These are phyloP conservation scores for Notodonta ziczac DNA, from an alignment of 2,888 invertebrate genomes.

Conservation along the genomic window DNA sequence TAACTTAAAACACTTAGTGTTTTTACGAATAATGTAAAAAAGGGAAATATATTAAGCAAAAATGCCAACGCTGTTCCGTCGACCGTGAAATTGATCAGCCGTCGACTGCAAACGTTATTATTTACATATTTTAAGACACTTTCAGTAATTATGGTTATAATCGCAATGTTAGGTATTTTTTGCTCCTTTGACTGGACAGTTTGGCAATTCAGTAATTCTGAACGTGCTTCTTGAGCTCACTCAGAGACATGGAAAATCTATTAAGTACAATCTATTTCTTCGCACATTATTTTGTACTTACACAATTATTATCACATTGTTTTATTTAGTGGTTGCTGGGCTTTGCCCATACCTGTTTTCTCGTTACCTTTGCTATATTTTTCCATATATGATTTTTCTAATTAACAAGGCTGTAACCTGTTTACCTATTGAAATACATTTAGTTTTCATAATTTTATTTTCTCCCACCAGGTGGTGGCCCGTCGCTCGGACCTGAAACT, in stretches of 20 bases:
- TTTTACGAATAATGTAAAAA: slow-evolving; percentile 17
- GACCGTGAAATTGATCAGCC: background rate
- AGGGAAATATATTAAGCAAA: slow-evolving; percentile 20
- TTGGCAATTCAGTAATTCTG: background rate
- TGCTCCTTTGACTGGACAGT: no score
- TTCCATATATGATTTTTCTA: no score
- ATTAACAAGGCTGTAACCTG: no score
- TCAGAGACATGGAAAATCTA: no score
- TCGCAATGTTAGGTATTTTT: background rate
- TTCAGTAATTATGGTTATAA: background rate
- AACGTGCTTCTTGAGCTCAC: no score
- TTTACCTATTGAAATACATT: no score
- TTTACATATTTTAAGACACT: slow-evolving; percentile 10
- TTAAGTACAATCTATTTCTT: no score
- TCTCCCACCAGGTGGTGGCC: slow-evolving; percentile 89
- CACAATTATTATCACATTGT: no score
- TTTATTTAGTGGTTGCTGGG: no score
- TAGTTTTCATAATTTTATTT: background rate
- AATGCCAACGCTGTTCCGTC: slow-evolving; percentile 15
- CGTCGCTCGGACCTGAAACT: slow-evolving; percentile 95
- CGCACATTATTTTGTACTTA: no score
- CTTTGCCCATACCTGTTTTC: no score
- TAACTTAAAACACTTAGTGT: slow-evolving; percentile 17
- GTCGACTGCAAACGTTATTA: slow-evolving; percentile 17
- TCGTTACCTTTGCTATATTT: no score